Percentiles rank a stretch among this genome's conserved stretches.
Conservation (phyloP, 64 coral and sea anemone species). For the Exaiptasia diaphana region DNA sequence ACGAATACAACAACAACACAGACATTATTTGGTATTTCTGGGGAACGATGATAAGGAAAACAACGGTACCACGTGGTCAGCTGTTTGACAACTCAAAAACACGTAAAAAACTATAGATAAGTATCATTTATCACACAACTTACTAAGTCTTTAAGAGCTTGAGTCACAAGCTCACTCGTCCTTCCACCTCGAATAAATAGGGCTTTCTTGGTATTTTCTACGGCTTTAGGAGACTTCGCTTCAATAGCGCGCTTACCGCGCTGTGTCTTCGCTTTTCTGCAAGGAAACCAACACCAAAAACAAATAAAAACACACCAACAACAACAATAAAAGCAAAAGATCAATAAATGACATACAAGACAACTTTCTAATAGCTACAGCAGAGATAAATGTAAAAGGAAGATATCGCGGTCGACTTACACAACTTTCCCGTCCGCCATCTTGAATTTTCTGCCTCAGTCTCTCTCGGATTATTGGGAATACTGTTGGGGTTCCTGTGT, state of each 20-base stretch:
- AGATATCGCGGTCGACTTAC: background rate
- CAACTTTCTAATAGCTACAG: background rate
- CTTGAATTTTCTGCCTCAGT: background rate
- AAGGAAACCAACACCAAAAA: background rate
- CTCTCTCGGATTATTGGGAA: background rate
- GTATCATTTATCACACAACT: background rate
- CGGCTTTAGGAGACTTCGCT: slow-evolving; percentile 18
- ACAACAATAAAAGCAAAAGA: no score
- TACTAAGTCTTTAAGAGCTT: slow-evolving; percentile 86
- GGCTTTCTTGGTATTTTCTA: slow-evolving; percentile 89
- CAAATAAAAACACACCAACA: no score
- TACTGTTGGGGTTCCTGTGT: no score
- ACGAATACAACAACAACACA: background rate
- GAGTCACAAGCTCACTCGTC: slow-evolving; percentile 88
- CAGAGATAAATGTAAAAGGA: background rate
- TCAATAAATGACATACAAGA: background rate
- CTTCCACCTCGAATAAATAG: slow-evolving; percentile 89
- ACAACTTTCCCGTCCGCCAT: slow-evolving; percentile 21
- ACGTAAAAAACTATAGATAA: background rate
- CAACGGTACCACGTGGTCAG: background rate
- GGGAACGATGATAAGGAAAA: background rate
- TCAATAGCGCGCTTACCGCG: slow-evolving; percentile 70
- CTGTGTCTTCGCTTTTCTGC: slow-evolving; percentile 66
- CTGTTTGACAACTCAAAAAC: background rate
- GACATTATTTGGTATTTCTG: background rate